Conservation (phyloP, 2,797 vertebrate genomes). For the Sternarchorhynchus goeldii region DNA sequence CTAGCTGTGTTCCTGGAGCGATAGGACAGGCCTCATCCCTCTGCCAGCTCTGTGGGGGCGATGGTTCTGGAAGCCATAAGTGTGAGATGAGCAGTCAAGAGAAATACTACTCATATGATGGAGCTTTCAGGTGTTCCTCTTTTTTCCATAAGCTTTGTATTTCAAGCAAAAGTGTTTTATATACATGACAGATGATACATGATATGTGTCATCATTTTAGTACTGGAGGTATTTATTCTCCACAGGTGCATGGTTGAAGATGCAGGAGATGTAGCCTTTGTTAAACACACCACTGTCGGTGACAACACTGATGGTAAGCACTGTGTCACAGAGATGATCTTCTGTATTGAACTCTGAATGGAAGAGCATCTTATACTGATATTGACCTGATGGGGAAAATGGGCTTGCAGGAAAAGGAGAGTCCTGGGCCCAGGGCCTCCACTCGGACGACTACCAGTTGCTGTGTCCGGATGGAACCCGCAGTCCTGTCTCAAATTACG, state of each 20-base stretch:
- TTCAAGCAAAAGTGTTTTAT: neutral
- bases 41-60: slow-evolving; percentile 84
- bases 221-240: slow-evolving; percentile 6
- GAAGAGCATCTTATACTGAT: neutral
- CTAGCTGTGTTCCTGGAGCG: slow-evolving; percentile 90
- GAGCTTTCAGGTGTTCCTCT: slow-evolving; percentile 87
- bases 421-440: slow-evolving; percentile 70
- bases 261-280: slow-evolving; percentile 85
- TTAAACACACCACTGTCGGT: slow-evolving; percentile 83
- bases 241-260: slow-evolving; percentile 81
- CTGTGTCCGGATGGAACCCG: slow-evolving; percentile 83
- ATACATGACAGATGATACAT: neutral
- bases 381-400: neutral
- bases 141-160: neutral
- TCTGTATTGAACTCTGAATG: neutral
- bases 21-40: slow-evolving; percentile 72
- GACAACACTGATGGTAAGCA: slow-evolving; percentile 81
- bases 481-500: slow-evolving; percentile 76
- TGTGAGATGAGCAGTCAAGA: slow-evolving; percentile 77
- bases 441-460: slow-evolving; percentile 81
- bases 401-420: slow-evolving; percentile 69
- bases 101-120: slow-evolving; percentile 83
- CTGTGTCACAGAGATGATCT: neutral
- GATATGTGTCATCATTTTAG: neutral
- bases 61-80: slow-evolving; percentile 62